Evolutionary conservation across 2,113 vertebrate species (phyloP), one percentile per base, ranked within the genome.

Genomic region (Connochaetes taurinus): DNA sequence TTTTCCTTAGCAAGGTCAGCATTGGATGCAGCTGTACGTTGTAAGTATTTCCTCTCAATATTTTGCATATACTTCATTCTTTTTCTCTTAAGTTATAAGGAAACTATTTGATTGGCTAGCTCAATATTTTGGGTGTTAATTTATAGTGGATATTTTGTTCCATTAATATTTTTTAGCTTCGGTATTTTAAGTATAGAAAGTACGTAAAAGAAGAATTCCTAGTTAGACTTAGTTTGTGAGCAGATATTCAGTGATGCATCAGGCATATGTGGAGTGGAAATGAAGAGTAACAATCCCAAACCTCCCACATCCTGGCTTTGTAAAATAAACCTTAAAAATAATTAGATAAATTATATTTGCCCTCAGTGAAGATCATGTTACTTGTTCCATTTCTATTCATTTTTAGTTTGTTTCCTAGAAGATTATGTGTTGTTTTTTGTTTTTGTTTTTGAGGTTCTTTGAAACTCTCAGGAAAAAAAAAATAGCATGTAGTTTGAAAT

Each of bases 31-130:
- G 98, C 98, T 90, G 94, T 95, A n/a, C 97, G 23, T 50, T 50
- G 99, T 99, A 98, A 99, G 99, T 99, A 98, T 98, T 84, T 80
- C 45, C 23, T 58, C 91, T 92, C 95, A 87, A 2, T 95, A 57
- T 90, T 91, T 96, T 94, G 52, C 57, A 78, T 12, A 4, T 85
- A 31, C 10, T 74, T 71, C 87, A 47, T 93, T 95, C 52, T 90
- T 53, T n/a, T 62, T 84, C 81, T 60, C 55, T 76, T 85, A 88
- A 78, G 31, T 40, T 94, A 14, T 23, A 53, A 60, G 47, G 6
- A 86, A 45, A 1, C 31, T 83, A 8, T 96, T 96, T 91, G 40
- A 45, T 83, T 67, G 45, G 78, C 25, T 3, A 50, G 11, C 25
- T 12, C 6, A 43, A 0, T 88, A 33, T 62, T 64, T 15, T 82